Base-by-base conservation (phyloP, 64 coral and sea anemone species). In the Pocillopora damicornis region DNA sequence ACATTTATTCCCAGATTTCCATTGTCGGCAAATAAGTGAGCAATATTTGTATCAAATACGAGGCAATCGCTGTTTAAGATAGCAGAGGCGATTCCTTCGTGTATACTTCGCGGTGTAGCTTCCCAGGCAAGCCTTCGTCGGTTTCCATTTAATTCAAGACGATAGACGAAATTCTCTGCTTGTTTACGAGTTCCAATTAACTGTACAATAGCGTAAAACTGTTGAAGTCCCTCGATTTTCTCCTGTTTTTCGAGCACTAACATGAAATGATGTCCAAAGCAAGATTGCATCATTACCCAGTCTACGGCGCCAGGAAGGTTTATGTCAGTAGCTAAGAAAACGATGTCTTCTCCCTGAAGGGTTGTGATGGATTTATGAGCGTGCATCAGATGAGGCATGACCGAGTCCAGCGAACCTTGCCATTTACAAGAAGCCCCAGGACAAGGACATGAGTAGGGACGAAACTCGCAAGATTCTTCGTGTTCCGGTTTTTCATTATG, bases 261-360 rank as follows among this genome's bases (percentile, higher is more conserved):
- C 97, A 99, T 99, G 57, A 99, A 99, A 76, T 99, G 97, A 58
- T 99, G 91, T 75, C 97, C 97, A 84, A 95, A 99, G 68, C 97
- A 99, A 25, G 97, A 99, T 25, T 99, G 97, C 97, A 99, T 99
- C 97, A 99, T 99, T 7, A 99, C 97, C 97, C 97, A 99, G 74
- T 99, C 97, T 1, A 99, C 97, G 18, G 97, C 97, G 12, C 97
- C 97, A 15, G 97, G 97, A 37, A 99, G 88, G 69, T 95, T 99
- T 20, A 99, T 99, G 88, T 99, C 97, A 42, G 97, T 99, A 63
- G 97, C 97, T 34, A 99, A 75, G 61, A 99, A 99, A n/a, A 99
- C 97, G 57, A 99, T 99, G 87, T 99, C 97, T 90, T 99, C 97
- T 68, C 97, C 97, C 93, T 99, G 97, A 64, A 99, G 86, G 11